phyloP scores from a whole-genome alignment of 2,113 vertebrate species.

The Ivindomyrus marchei region DNA sequence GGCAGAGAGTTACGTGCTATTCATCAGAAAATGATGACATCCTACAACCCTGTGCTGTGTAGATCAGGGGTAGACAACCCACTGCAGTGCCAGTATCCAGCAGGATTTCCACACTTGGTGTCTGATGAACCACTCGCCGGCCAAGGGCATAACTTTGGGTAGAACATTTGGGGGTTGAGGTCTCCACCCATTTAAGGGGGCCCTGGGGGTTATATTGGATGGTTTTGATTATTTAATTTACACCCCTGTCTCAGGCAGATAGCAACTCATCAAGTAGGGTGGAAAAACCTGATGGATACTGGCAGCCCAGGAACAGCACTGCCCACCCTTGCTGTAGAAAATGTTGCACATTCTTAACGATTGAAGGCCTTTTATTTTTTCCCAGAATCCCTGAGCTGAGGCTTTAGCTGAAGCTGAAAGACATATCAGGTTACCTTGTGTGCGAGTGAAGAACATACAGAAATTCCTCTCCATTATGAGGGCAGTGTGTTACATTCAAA shows the following conservation, averaged over 20 bases:
- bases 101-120: neutral
- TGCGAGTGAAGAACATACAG: neutral
- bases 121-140: neutral
- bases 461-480: neutral
- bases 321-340: neutral
- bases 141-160: neutral
- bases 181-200: neutral
- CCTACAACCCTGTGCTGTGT: neutral
- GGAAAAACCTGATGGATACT: neutral
- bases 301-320: neutral
- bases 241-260: neutral
- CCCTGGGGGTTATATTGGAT: neutral
- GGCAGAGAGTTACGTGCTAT: neutral
- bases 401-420: neutral
- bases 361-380: neutral
- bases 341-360: neutral
- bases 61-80: neutral
- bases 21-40: neutral
- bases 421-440: neutral
- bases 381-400: neutral
- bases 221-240: too few relatives aligned
- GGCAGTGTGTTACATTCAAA: neutral
- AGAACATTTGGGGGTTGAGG: neutral
- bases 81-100: neutral
- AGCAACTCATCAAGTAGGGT: neutral